Conservation (phyloP, 2,113 vertebrate species). For the Cyprinodon variegatus region DNA sequence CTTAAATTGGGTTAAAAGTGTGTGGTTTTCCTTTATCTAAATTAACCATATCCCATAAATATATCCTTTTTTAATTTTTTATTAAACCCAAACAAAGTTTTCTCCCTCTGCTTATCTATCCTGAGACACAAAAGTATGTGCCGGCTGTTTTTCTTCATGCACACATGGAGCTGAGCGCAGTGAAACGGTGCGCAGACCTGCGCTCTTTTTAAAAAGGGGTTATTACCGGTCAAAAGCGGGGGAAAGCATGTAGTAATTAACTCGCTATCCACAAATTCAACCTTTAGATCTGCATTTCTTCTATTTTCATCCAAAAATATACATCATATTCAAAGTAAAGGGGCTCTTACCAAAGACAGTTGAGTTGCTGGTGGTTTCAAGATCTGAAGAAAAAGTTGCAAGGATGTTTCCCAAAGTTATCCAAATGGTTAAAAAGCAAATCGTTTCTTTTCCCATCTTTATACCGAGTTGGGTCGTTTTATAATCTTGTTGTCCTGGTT, state of each 20-base stretch:
- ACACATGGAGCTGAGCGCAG: slow-evolving; percentile 33
- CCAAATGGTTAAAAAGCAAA: slow-evolving; percentile 71
- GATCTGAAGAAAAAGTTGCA: slow-evolving; percentile 63
- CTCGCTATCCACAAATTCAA: not conserved
- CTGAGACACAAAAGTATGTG: slow-evolving; percentile 42
- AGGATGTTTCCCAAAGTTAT: slow-evolving; percentile 71
- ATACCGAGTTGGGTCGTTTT: slow-evolving; percentile 20
- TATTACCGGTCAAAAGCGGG: slow-evolving; percentile 42
- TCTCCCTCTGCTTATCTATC: not conserved
- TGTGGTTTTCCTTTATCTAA: not conserved
- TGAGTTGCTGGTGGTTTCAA: slow-evolving; percentile 37
- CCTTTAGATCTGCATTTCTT: not conserved
- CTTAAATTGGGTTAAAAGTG: not conserved
- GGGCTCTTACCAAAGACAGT: slow-evolving; percentile 72
- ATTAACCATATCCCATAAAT: not conserved
- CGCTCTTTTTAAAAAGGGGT: slow-evolving; percentile 2
- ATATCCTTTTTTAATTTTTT: not conserved
- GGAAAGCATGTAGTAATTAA: slow-evolving; percentile 26
- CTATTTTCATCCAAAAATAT: not conserved
- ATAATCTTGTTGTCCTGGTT: slow-evolving; percentile 3
- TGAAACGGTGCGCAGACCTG: slow-evolving; percentile 44
- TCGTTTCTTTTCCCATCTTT: slow-evolving; percentile 78
- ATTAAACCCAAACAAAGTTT: not conserved
- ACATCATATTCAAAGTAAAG: too few relatives aligned
- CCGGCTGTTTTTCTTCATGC: slow-evolving; percentile 17